These are phyloP conservation scores for Lobophora halterata DNA, from an alignment of 2,888 invertebrate genomes.

Conservation along the genomic window DNA sequence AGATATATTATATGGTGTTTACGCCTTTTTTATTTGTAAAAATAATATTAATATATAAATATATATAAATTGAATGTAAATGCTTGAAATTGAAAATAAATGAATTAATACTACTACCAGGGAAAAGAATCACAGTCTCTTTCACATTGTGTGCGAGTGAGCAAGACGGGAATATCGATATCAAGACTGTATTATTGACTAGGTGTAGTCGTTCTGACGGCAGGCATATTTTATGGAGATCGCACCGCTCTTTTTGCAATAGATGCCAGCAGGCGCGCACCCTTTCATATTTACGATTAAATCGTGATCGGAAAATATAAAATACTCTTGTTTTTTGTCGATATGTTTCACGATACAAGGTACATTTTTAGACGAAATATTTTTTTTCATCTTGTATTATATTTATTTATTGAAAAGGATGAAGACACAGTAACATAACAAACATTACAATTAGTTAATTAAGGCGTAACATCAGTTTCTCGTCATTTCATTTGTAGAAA, in stretches of 20 bases:
- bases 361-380: slow-evolving; percentile 20
- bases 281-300: slow-evolving; percentile 81
- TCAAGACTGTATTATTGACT: slow-evolving; percentile 29
- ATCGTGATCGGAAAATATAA: slow-evolving; percentile 78
- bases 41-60: too few species aligned
- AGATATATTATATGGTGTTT: slow-evolving; percentile 78
- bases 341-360: slow-evolving; percentile 60
- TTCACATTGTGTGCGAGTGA: slow-evolving; percentile 10
- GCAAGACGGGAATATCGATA: slow-evolving; percentile 23
- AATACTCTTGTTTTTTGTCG: slow-evolving; percentile 70
- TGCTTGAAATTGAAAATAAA: too few species aligned
- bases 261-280: slow-evolving; percentile 76
- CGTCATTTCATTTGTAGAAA: too few species aligned
- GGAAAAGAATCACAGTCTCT: slow-evolving; percentile 14
- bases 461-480: too few species aligned
- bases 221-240: slow-evolving; percentile 78
- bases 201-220: slow-evolving; percentile 39
- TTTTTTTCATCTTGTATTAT: slow-evolving; percentile 17
- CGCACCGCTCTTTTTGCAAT: slow-evolving; percentile 77
- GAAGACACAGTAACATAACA: too few species aligned
- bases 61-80: too few species aligned
- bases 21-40: slow-evolving; percentile 75
- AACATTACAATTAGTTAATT: neutral
- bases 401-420: too few species aligned
- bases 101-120: too few species aligned